Percentiles rank a stretch among this genome's conserved stretches.
Conservation (phyloP, 2,797 vertebrate genomes). For the Sebastes flavidus region DNA sequence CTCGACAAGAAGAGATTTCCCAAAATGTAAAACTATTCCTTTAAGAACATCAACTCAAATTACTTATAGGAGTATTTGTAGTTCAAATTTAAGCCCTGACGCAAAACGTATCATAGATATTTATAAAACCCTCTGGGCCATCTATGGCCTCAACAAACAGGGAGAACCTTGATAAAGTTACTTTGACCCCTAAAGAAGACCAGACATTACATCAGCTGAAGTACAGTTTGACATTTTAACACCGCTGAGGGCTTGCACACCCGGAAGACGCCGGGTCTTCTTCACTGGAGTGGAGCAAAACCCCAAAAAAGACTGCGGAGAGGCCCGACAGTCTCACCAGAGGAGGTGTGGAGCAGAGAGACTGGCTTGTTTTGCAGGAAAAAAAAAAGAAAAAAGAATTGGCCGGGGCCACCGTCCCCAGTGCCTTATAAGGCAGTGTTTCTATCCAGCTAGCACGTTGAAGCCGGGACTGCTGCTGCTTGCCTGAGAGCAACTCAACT, state of each 20-base stretch:
- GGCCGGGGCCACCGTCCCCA: slow-evolving; percentile 81
- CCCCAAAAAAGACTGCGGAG: slow-evolving; percentile 47
- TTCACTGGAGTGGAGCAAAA: slow-evolving; percentile 55
- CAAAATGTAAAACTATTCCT: background rate
- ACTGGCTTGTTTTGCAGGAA: slow-evolving; percentile 73
- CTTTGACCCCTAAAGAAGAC: too few relatives aligned
- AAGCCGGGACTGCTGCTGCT: slow-evolving; percentile 62
- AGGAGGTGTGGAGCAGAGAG: slow-evolving; percentile 75
- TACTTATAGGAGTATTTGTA: background rate
- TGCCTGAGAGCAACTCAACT: slow-evolving; percentile 64
- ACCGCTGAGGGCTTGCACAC: slow-evolving; percentile 16
- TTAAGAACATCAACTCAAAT: background rate
- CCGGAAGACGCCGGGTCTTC: slow-evolving; percentile 32
- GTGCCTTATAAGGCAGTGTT: slow-evolving; percentile 88
- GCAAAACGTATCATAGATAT: background rate
- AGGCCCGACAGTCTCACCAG: slow-evolving; percentile 62
- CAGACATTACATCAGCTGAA: slow-evolving; percentile 4
- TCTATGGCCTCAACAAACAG: slow-evolving; percentile 4
- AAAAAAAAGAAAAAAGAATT: slow-evolving; percentile 51
- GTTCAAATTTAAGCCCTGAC: background rate
- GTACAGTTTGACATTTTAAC: slow-evolving; percentile 39
- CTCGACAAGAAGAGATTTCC: background rate
- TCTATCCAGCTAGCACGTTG: slow-evolving; percentile 76
- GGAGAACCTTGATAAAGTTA: background rate
- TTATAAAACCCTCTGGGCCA: background rate